phyloP scores from a whole-genome alignment of 2,113 vertebrate genomes.

The Alligator mississippiensis region DNA sequence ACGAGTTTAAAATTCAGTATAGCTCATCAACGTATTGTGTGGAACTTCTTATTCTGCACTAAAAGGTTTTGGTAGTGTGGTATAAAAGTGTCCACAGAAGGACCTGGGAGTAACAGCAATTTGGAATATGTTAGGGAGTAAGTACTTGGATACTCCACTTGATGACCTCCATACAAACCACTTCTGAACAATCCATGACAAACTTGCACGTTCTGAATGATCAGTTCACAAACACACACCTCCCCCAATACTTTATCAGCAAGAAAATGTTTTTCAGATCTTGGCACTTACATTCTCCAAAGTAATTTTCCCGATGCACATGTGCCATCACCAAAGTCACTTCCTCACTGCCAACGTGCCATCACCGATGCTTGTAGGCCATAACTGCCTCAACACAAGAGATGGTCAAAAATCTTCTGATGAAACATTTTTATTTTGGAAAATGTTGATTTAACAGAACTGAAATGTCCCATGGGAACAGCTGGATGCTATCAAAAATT shows the following conservation, averaged over 20 bases:
- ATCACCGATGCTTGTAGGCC: neutral
- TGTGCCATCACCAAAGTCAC: neutral
- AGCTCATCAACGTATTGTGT: slow-evolving; percentile 26
- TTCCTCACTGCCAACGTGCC: neutral
- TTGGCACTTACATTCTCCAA: neutral
- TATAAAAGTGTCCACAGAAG: neutral
- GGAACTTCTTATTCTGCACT: slow-evolving; percentile 22
- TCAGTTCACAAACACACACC: neutral
- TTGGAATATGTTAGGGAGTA: neutral
- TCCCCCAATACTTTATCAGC: neutral
- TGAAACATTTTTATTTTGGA: neutral
- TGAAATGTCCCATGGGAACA: neutral
- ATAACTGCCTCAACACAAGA: neutral
- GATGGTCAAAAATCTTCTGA: neutral
- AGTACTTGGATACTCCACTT: neutral
- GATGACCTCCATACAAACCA: neutral
- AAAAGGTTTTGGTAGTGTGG: slow-evolving; percentile 22
- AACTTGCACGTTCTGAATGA: neutral
- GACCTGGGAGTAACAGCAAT: neutral
- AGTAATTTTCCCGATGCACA: neutral
- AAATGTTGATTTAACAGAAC: neutral
- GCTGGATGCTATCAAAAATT: neutral
- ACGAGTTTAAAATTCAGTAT: slow-evolving; percentile 54
- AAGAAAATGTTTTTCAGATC: neutral
- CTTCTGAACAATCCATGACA: neutral